Percentiles rank a stretch among this genome's conserved stretches.
Conservation (phyloP, 2,888 invertebrate species). For the Harmothoe impar region DNA sequence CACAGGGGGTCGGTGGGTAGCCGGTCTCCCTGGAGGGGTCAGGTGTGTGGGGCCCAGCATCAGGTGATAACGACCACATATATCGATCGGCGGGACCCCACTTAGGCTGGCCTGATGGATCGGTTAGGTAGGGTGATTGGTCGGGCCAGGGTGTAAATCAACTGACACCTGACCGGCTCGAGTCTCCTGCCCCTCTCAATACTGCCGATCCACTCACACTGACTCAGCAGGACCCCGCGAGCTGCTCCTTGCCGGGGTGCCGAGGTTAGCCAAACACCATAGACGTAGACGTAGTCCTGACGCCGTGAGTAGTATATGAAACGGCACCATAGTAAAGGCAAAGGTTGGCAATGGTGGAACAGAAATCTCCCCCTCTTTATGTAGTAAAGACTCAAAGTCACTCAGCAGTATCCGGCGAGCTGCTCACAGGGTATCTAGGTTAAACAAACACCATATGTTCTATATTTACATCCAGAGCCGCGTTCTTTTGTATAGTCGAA, state of each 20-base stretch:
- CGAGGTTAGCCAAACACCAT: no score
- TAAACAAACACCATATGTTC: not conserved
- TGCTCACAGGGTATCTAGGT: no score
- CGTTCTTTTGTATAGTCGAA: not conserved
- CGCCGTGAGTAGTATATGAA: no score
- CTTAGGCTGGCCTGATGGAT: constrained; percentile 18
- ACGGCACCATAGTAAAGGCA: no score
- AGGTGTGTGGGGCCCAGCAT: constrained; percentile 10
- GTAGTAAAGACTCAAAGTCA: no score
- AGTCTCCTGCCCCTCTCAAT: not conserved
- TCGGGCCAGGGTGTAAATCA: constrained; percentile 10
- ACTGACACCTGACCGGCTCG: not conserved
- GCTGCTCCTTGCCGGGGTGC: no score
- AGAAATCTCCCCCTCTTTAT: no score
- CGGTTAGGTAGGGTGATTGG: constrained; percentile 29
- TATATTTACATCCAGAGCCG: not conserved
- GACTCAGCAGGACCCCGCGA: no score
- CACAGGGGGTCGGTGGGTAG: not conserved
- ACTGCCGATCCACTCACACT: no score
- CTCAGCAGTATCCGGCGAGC: no score
- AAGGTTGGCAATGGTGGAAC: no score
- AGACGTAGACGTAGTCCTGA: no score
- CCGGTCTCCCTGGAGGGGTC: constrained; percentile 37
- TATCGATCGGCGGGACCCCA: constrained; percentile 34
- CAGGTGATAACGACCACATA: constrained; percentile 57